Evolutionary conservation across 2,113 vertebrate species (phyloP).

Genomic region (Malurus elegans): DNA sequence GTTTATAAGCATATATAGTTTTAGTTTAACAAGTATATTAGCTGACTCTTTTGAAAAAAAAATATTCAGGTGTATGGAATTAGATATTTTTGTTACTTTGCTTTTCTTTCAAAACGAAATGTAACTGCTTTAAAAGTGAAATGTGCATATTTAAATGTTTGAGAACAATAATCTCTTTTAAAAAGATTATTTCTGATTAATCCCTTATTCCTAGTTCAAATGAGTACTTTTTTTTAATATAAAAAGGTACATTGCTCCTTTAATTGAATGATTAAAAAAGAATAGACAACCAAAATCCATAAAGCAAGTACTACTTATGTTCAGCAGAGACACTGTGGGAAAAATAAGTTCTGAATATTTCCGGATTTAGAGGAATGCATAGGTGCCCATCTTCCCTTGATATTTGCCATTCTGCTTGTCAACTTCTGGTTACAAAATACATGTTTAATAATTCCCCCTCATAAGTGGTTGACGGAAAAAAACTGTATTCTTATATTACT

Average conservation of each 20-base stretch:
- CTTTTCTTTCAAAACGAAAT: not conserved
- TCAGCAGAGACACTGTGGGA: not conserved
- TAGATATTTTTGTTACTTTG: not conserved
- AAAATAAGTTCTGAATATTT: not conserved
- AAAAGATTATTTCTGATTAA: not conserved
- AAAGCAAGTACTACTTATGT: not conserved
- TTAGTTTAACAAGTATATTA: not conserved
- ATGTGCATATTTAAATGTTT: not conserved
- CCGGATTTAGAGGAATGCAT: not conserved
- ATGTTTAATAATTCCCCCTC: not conserved
- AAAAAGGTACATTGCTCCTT: not conserved
- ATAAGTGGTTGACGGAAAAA: not conserved
- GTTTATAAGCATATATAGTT: not conserved
- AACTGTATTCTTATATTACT: not conserved
- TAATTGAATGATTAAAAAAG: not conserved
- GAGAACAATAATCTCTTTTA: not conserved
- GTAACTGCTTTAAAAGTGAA: not conserved
- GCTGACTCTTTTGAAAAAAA: not conserved
- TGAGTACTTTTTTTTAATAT: not conserved
- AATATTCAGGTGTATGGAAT: not conserved
- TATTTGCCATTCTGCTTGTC: not conserved
- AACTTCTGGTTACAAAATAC: not conserved
- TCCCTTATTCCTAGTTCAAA: not conserved
- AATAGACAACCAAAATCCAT: not conserved
- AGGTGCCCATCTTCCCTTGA: not conserved